Base-by-base conservation (phyloP, 1,140 invertebrate genomes). In the Schlechtendalia chinensis region DNA sequence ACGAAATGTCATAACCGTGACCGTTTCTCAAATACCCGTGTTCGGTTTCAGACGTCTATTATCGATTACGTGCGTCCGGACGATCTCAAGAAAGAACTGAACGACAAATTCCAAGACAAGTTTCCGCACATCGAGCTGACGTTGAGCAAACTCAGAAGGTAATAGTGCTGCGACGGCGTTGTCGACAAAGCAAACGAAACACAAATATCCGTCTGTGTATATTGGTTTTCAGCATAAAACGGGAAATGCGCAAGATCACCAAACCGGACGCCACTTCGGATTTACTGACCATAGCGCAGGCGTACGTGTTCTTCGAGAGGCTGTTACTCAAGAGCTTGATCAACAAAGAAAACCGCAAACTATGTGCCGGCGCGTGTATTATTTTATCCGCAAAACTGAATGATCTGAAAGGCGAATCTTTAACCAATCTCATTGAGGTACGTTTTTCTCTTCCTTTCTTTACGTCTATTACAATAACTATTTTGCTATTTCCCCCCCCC, bases 221-320 rank as follows among this genome's bases (percentile, higher is more conserved):
- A 47, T 27, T 32, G 83, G 32, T 82, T 86, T 87, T 50, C 86
- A 96, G 94, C 85, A 90, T 98, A 71, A 98, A 98, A 87, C 90
- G 94, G 83, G 96, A 98, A 88, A 96, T 98, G 95, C 89, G 93
- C 27, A 94, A 95, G 88, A 97, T 98, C 82, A 94, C 93, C 3
- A 94, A 94, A 86, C 88, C 91, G 81, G 95, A 97, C 85, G 92
- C 91, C 82, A 89, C 93, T 82, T 87, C 89, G 50, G 96, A 98
- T 87, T 87, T 97, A 58, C 87, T 98, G 81, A 96, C 94, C 14
- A 94, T 98, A 24, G 96, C 96, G 50, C 95, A 97, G 87, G 93
- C 96, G 0, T 98, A 98, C 86, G 96, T 98, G 39, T 98, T 97
- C 86, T 98, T 98, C 88, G 97, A 99, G 86, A 97, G 97, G 85